Conservation (phyloP, 2,113 vertebrate species). For the Platysteira castanea region DNA sequence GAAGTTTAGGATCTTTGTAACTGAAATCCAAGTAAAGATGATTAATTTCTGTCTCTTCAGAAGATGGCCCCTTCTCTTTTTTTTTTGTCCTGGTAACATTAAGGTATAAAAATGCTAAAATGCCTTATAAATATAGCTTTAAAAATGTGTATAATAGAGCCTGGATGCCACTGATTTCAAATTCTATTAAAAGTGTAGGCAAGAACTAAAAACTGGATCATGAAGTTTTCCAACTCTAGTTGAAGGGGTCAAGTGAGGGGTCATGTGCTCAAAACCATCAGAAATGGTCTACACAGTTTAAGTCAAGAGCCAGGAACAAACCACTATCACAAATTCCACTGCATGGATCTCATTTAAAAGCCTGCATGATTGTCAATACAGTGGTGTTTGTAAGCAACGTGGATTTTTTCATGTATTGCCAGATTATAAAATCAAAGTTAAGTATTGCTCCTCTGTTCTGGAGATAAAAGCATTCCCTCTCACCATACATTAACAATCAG, state of each 20-base stretch:
- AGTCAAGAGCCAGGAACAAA: neutral
- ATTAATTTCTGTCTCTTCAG: neutral
- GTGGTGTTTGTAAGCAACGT: neutral
- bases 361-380: neutral
- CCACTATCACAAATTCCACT: neutral
- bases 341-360: neutral
- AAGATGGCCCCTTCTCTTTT: neutral
- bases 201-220: neutral
- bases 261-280: neutral
- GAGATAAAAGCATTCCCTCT: neutral
- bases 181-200: neutral
- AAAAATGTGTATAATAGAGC: neutral
- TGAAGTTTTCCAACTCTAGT: neutral
- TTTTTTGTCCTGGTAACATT: neutral
- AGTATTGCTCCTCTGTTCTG: neutral
- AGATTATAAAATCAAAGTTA: neutral
- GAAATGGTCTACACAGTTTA: neutral
- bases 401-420: neutral
- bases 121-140: neutral
- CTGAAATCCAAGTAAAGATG: neutral
- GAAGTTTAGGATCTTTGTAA: neutral
- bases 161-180: neutral
- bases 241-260: neutral
- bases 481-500: neutral
- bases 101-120: neutral